Conservation (phyloP, 2,888 invertebrate species). For the Pterobdella sp. region DNA sequence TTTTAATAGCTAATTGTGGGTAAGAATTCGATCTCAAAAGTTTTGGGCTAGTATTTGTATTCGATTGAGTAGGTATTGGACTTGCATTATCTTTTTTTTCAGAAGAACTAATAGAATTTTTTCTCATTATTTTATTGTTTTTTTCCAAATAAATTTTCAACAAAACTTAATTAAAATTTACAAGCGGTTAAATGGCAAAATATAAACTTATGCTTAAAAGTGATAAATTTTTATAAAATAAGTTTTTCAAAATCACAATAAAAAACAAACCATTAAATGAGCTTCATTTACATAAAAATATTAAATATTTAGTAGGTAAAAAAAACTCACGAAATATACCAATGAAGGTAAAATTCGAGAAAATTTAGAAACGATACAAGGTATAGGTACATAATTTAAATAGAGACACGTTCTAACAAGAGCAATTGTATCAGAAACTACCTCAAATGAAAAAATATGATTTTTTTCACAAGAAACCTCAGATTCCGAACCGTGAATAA, state of each 20-base stretch:
- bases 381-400: no score
- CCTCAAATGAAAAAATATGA: no score
- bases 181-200: neutral
- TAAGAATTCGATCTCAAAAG: neutral
- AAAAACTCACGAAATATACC: neutral
- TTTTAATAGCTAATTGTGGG: neutral
- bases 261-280: no score
- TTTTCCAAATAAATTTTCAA: neutral
- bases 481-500: no score
- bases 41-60: neutral
- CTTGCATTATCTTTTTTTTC: neutral
- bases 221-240: no score
- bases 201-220: neutral
- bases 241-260: neutral
- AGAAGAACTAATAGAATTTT: neutral
- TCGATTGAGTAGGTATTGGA: neutral
- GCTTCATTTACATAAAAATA: no score
- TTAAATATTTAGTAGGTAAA: no score
- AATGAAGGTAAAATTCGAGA: no score
- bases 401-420: no score
- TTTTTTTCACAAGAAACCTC: no score
- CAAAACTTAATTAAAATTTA: neutral
- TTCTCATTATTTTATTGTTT: neutral
- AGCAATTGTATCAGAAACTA: no score
- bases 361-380: no score